Conservation (phyloP, 2,888 invertebrate genomes). For the Galeopsomyia nigrocyanea region DNA sequence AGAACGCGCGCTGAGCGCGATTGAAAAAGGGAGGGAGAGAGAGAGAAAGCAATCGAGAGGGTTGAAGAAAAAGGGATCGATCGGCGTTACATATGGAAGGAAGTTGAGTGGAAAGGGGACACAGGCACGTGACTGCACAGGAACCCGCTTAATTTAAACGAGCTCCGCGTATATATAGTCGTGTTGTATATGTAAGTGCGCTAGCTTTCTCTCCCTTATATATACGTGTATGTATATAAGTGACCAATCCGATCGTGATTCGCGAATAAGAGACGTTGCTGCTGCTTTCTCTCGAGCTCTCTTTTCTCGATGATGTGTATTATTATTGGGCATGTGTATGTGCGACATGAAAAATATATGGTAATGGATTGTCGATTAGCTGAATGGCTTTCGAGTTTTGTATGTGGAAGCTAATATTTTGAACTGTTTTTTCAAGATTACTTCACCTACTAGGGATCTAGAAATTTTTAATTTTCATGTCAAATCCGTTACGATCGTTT, state of each 20-base stretch:
- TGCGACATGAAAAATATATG: slow-evolving; percentile 44
- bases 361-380: slow-evolving; percentile 50
- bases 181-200: slow-evolving; percentile 16
- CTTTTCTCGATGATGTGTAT: slow-evolving; percentile 23
- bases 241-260: slow-evolving; percentile 46
- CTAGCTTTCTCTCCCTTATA: no score
- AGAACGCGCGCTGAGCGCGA: background rate
- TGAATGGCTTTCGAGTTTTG: background rate
- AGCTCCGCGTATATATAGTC: slow-evolving; percentile 4
- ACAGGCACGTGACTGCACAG: slow-evolving; percentile 47
- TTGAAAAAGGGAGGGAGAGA: slow-evolving; percentile 1
- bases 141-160: slow-evolving; percentile 50
- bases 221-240: background rate
- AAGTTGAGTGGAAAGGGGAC: slow-evolving; percentile 40
- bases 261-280: slow-evolving; percentile 42
- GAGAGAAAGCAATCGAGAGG: slow-evolving; percentile 31
- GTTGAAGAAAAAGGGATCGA: slow-evolving; percentile 45
- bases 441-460: no score
- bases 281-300: slow-evolving; percentile 24
- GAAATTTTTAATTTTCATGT: no score
- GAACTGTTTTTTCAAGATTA: no score
- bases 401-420: no score
- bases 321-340: slow-evolving; percentile 42
- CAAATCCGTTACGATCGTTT: no score
- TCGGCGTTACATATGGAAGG: slow-evolving; percentile 31